Base-by-base conservation (phyloP, 1,140 invertebrate genomes). In the Episyrphus balteatus region DNA sequence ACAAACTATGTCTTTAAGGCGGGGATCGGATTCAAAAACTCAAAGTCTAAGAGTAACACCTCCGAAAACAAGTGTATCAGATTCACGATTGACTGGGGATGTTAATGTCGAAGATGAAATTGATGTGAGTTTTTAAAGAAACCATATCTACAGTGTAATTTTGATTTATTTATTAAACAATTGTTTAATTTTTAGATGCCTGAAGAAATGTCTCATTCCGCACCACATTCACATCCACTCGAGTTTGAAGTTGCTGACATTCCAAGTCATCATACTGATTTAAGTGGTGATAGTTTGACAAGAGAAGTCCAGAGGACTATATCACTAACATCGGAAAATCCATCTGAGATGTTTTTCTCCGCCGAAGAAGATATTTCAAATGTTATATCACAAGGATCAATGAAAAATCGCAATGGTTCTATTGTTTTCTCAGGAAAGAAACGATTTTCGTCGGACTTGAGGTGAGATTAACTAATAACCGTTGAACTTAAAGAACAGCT, bases 271-370 rank as follows among this genome's bases (percentile, higher is more conserved):
- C 49, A 57, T 38, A 51, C 38, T 9, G 21, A 26, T 26, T 26
- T 26, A 26, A 17, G 48, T n/a, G 46, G 43, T 21, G 52, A 57
- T 12, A 52, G 59, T 19, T 44, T 67, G 34, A 56, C 60, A 7
- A 51, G 70, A 36, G 74, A 83, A 71, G 82, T 86, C 2, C 84
- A 87, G 70, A 71, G 88, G 52, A 89, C 88, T 1, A 79, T 88
- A 52, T 91, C 88, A 0, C 81, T 91, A 59, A 88, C 84, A 2
- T 89, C 86, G 48, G 88, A 90, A 67, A 89, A 90, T 70, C 87
- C 88, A 55, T 89, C 87, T 0, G 89, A 92, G 68, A 82, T 84
- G 19, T 93, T 91, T 70, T 92, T 89, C 58, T 92, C 88, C 0
- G 89, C 89, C 0, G 88, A 92, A 63, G 89, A 93, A 68, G 87